These are phyloP conservation scores for Pachycephus smyrnensis DNA, from an alignment of 2,888 invertebrate genomes.

Conservation along the genomic window DNA sequence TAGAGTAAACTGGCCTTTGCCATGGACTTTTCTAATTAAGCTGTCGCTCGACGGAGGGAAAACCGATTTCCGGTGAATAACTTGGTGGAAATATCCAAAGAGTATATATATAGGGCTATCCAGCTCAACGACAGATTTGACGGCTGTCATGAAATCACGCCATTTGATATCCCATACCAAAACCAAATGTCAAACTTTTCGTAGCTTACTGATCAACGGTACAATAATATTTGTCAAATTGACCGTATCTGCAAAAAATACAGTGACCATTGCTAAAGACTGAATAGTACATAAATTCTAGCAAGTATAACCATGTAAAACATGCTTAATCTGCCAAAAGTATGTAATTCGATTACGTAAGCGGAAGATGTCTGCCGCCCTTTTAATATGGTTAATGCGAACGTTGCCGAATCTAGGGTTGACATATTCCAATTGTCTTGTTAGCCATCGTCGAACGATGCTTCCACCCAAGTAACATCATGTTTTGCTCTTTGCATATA, in stretches of 20 bases:
- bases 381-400: background rate
- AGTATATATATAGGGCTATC: too few relatives aligned
- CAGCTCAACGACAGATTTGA: too few relatives aligned
- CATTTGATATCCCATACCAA: too few relatives aligned
- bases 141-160: too few relatives aligned
- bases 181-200: too few relatives aligned
- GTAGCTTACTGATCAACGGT: too few relatives aligned
- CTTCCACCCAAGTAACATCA: background rate
- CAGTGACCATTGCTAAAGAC: too few relatives aligned
- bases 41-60: background rate
- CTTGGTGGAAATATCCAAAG: background rate
- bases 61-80: background rate
- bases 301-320: background rate
- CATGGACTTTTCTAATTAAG: background rate
- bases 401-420: background rate
- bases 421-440: background rate
- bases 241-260: too few relatives aligned
- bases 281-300: background rate
- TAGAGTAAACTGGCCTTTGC: background rate
- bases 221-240: too few relatives aligned
- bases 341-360: background rate
- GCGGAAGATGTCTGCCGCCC: background rate
- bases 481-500: background rate
- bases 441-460: background rate
- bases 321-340: background rate